These are phyloP conservation scores for Papilio aristodemus DNA, from an alignment of 1,140 invertebrate species.

Conservation along the genomic window DNA sequence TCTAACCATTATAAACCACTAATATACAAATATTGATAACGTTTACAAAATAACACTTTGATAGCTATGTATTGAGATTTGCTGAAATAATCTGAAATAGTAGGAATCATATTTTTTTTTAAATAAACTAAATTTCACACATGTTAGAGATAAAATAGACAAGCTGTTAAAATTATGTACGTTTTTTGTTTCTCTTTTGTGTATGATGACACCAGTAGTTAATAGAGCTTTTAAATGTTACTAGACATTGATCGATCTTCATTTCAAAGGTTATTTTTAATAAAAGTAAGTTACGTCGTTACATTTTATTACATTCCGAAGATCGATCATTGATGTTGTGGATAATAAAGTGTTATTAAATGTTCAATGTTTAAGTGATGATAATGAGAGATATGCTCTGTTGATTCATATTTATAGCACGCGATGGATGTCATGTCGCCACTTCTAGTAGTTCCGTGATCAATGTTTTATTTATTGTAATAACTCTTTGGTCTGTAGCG, in stretches of 20 bases:
- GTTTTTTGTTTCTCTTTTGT: background rate
- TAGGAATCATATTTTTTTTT: no score
- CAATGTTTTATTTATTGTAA: conserved; percentile 30
- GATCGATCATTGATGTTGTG: conserved; percentile 24
- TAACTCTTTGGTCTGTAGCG: background rate
- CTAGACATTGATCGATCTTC: conserved; percentile 27
- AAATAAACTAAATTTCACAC: no score
- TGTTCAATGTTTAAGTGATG: conserved; percentile 33
- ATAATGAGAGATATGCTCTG: conserved; percentile 26
- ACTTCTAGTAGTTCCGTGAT: conserved; percentile 35
- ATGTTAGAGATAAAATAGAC: no score
- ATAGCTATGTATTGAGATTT: no score
- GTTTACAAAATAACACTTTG: no score
- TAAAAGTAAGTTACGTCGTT: background rate
- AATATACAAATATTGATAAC: no score
- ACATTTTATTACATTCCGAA: background rate
- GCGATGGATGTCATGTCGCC: conserved; percentile 28
- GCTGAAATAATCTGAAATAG: no score
- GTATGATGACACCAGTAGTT: conserved; percentile 6
- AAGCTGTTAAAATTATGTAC: no score
- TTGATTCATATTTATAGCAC: conserved; percentile 30
- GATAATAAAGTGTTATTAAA: conserved; percentile 19
- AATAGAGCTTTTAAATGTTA: conserved; percentile 19
- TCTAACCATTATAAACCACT: no score
- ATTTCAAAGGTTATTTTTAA: background rate